Evolutionary conservation across 2,888 invertebrate genomes (phyloP), one percentile per base, ranked within the genome.

Genomic region (Alcis repandata): DNA sequence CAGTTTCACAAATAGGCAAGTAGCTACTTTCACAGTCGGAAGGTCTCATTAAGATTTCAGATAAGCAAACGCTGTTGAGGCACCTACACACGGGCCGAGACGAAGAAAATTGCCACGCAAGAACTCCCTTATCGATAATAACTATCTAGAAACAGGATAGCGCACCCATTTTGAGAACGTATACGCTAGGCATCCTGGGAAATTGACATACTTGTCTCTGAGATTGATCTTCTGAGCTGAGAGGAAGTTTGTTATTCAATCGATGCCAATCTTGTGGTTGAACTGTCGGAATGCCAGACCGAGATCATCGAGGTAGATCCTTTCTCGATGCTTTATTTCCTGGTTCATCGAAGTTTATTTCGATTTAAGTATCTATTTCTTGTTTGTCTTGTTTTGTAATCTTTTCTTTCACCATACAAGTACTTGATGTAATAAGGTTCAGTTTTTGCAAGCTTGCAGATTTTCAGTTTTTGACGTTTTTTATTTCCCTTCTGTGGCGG

Each of bases 41-140:
- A 58, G 60, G 59, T 66, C 67, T 67, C 75, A 73, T 76, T 76
- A 65, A 73, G 72, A 73, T 73, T 62, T 53, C 33, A 68, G 71
- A 70, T 71, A 73, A 63, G 73, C 61, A 65, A 71, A 69, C 65
- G 63, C 53, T 69, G 56, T 63, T 54, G 58, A 57, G 63, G 61
- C 58, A 51, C 59, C 63, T 61, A 62, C 58, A 67, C 60, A 57
- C 46, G 60, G 41, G 43, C 63, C 45, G 59, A 32, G 45, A 56
- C 63, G 54, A 56, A 59, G 72, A 67, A 74, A 72, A 74, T 72
- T 72, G 71, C 67, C 61, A 65, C 52, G 60, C 68, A 71, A 71
- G 59, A 67, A 63, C 66, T 63, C 51, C 45, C 63, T 71, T 74
- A 74, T 74, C 74, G 68, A 64, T 72, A 74, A 72, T 71, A 71